Percentiles rank a stretch among this genome's conserved stretches.
Evolutionary conservation across 2,888 invertebrate species (phyloP).

Genomic region (Clistopyga incitator): DNA sequence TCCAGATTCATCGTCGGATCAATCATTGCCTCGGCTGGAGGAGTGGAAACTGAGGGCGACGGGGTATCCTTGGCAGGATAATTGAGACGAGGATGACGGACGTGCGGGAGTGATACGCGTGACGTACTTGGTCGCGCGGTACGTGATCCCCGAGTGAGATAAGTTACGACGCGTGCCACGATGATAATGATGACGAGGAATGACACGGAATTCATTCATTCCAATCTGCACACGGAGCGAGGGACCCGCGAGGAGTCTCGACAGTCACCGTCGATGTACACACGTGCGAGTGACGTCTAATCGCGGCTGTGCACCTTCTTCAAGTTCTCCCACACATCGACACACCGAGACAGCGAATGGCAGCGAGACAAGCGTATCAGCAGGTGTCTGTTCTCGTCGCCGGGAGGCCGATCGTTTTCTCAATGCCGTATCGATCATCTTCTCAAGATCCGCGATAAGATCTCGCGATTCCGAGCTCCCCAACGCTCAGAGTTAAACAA

Average conservation of each 20-base stretch:
- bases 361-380: constrained; percentile 1
- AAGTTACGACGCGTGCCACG: not conserved
- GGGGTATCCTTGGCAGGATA: constrained; percentile 29
- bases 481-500: constrained; percentile 51
- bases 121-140: constrained; percentile 53
- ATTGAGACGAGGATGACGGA: constrained; percentile 61
- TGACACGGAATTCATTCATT: constrained; percentile 53
- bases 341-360: not conserved
- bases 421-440: constrained; percentile 58
- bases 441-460: constrained; percentile 37
- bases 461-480: constrained; percentile 27
- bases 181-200: constrained; percentile 52
- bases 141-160: constrained; percentile 39
- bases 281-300: constrained; percentile 11
- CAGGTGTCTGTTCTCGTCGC: constrained; percentile 28
- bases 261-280: constrained; percentile 11
- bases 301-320: not conserved
- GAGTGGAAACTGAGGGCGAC: not conserved
- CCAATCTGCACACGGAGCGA: constrained; percentile 19
- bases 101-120: constrained; percentile 49
- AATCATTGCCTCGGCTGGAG: not conserved
- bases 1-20: constrained; percentile 29
- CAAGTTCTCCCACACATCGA: too few relatives aligned
- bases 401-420: constrained; percentile 34
- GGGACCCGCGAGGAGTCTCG: not conserved